Percentiles rank a stretch among this genome's conserved stretches.
These are phyloP conservation scores for Tetheella fluctuosa DNA, from an alignment of 2,888 invertebrate species.

Conservation along the genomic window DNA sequence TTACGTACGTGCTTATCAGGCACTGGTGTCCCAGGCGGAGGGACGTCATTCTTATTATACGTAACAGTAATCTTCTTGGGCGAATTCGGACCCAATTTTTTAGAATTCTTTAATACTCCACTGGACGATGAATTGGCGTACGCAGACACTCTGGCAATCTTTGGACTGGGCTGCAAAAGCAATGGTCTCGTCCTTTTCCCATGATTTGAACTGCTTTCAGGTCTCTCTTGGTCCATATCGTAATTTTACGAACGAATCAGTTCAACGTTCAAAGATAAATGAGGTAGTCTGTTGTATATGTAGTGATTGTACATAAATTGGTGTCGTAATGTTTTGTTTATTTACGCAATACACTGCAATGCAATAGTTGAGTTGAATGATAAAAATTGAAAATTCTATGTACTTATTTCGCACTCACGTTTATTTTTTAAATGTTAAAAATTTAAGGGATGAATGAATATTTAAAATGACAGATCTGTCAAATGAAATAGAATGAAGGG, in stretches of 20 bases:
- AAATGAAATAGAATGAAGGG: too few species aligned
- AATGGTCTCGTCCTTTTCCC: constrained; percentile 79
- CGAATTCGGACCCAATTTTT: constrained; percentile 53
- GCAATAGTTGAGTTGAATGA: neutral
- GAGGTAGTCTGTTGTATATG: neutral
- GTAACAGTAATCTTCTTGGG: constrained; percentile 56
- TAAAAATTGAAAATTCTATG: neutral
- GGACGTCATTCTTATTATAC: constrained; percentile 70
- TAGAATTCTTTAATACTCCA: constrained; percentile 61
- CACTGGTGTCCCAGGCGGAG: constrained; percentile 79
- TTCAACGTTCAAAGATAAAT: constrained; percentile 1
- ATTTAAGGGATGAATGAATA: too few species aligned
- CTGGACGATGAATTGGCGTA: constrained; percentile 63
- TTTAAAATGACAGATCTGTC: too few species aligned
- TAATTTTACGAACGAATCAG: constrained; percentile 30
- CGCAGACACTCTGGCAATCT: constrained; percentile 67
- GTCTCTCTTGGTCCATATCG: constrained; percentile 75
- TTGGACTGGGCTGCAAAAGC: constrained; percentile 71
- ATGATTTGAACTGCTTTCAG: constrained; percentile 68
- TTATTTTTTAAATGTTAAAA: too few species aligned
- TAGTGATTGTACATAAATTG: neutral
- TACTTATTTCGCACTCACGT: too few species aligned
- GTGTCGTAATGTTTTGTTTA: constrained; percentile 3
- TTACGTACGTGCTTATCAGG: constrained; percentile 81
- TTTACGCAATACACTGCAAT: constrained; percentile 3